phyloP scores from a whole-genome alignment of 2,888 invertebrate genomes.

The Lochmaea capreae region DNA sequence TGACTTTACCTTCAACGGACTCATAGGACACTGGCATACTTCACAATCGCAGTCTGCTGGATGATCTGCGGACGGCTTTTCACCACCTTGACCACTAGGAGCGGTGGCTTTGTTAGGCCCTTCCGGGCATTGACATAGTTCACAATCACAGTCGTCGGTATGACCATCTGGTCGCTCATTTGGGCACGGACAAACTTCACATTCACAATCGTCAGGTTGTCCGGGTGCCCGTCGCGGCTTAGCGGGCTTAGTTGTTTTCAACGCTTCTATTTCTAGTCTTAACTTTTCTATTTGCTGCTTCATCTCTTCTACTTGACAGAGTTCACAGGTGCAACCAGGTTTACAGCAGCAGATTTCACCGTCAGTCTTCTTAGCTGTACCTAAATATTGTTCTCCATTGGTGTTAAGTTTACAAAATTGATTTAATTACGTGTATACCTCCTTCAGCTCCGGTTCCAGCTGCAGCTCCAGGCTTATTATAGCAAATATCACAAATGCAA shows the following conservation, averaged over 20 bases:
- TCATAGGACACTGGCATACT: slow-evolving; percentile 30
- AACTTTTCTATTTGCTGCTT: slow-evolving; percentile 8
- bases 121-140: slow-evolving; percentile 29
- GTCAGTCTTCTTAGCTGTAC: neutral
- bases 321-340: neutral
- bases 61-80: neutral
- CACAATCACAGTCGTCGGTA: slow-evolving; percentile 28
- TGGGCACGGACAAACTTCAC: slow-evolving; percentile 32
- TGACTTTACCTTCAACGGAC: slow-evolving; percentile 5
- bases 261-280: neutral
- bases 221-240: neutral
- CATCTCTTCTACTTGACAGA: slow-evolving; percentile 16
- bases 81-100: neutral
- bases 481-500: slow-evolving; percentile 41
- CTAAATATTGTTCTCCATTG: neutral
- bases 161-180: neutral
- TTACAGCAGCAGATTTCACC: neutral
- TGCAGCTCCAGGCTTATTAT: slow-evolving; percentile 22
- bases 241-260: neutral
- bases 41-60: slow-evolving; percentile 31
- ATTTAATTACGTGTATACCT: neutral
- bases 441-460: neutral
- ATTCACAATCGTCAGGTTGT: slow-evolving; percentile 27
- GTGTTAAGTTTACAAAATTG: neutral
- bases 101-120: slow-evolving; percentile 8